A percentile compares a stretch with the other conserved stretches of the same genome.
These are phyloP conservation scores for Apistogramma diplotaenia DNA, from an alignment of 2,113 vertebrate species.

Conservation along the genomic window DNA sequence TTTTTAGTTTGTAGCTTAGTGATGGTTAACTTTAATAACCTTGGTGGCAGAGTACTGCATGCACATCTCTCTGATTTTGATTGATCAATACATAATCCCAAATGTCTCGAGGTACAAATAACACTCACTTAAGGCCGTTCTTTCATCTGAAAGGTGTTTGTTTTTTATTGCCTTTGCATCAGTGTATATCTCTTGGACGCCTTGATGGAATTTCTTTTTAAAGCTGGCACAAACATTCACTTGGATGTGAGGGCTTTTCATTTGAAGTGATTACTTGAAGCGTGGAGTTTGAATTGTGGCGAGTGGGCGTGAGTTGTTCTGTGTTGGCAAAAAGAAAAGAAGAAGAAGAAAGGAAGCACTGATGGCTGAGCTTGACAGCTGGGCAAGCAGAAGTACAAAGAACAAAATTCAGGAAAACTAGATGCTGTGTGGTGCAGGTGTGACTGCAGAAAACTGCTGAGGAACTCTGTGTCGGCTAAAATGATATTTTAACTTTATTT, in stretches of 20 bases:
- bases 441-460: not conserved
- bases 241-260: not conserved
- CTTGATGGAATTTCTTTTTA: not conserved
- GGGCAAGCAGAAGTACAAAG: not conserved
- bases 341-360: not conserved
- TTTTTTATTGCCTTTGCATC: not conserved
- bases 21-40: not conserved
- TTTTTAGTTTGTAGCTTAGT: not conserved
- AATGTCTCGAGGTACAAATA: not conserved
- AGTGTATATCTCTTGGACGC: not conserved
- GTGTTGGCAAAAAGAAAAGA: not conserved
- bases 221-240: not conserved
- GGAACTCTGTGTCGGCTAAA: not conserved
- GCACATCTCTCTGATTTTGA: not conserved
- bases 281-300: not conserved
- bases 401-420: not conserved
- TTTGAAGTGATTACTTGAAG: not conserved
- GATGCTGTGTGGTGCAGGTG: not conserved
- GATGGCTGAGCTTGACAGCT: not conserved
- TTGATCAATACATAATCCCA: not conserved
- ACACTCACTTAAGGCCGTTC: not conserved
- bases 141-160: not conserved
- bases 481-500: not conserved
- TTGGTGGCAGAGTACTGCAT: not conserved
- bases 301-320: not conserved